Conservation (phyloP, 2,888 invertebrate genomes). For the Julus scandinavius region DNA sequence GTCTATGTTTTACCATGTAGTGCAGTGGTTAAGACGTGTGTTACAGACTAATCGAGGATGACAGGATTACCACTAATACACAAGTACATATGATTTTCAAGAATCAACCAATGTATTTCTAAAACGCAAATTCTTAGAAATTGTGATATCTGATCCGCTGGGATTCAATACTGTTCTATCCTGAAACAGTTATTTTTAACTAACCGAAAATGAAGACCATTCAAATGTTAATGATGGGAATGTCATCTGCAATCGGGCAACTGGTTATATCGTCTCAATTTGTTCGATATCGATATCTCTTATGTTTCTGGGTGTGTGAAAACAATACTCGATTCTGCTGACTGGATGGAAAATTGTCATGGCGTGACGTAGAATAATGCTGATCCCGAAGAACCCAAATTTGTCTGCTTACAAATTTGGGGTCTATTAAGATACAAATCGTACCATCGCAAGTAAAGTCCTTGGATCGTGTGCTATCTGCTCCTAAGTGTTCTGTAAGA, state of each 20-base stretch:
- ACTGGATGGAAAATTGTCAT: conserved; percentile 34
- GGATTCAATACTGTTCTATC: too few species aligned
- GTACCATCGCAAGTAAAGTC: neutral
- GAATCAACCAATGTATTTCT: neutral
- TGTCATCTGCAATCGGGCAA: neutral
- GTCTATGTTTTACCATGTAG: neutral
- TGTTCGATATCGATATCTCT: neutral
- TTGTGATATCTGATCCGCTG: neutral
- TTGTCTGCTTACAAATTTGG: conserved; percentile 2
- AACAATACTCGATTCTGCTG: conserved; percentile 18
- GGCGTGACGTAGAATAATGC: conserved; percentile 23
- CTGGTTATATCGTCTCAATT: neutral
- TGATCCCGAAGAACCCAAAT: conserved; percentile 33
- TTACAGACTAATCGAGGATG: neutral
- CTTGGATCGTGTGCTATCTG: conserved; percentile 10
- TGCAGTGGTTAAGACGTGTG: neutral
- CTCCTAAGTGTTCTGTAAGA: conserved; percentile 29
- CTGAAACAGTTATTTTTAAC: too few species aligned
- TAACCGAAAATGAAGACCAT: neutral
- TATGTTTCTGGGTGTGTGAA: neutral
- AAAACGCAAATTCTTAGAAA: neutral
- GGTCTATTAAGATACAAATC: conserved; percentile 33
- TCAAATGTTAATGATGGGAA: neutral
- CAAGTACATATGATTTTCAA: neutral
- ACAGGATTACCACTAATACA: neutral